These are phyloP conservation scores for Nemurella pictetii DNA, from an alignment of 2,888 invertebrate species.

Conservation along the genomic window DNA sequence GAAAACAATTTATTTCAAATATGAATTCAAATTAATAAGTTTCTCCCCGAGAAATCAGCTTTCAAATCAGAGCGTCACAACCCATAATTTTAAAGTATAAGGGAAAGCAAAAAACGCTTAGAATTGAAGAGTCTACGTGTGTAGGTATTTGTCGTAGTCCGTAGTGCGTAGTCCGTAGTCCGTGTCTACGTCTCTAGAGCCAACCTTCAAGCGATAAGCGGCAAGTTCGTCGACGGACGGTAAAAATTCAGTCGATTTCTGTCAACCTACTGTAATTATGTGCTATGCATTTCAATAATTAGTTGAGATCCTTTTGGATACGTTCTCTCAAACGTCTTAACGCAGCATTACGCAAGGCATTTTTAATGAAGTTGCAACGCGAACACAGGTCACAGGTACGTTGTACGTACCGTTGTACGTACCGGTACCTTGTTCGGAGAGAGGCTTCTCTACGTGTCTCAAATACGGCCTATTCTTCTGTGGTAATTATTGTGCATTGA, in stretches of 20 bases:
- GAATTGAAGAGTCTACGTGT: constrained; percentile 29
- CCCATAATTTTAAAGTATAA: background rate
- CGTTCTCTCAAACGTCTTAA: background rate
- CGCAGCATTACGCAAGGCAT: background rate
- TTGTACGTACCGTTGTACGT: too few species aligned
- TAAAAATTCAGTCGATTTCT: background rate
- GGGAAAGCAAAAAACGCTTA: constrained; percentile 41
- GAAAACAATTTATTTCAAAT: background rate
- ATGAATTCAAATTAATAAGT: background rate
- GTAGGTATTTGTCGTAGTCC: constrained; percentile 31
- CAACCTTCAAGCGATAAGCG: background rate
- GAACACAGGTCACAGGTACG: too few species aligned
- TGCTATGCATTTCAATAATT: background rate
- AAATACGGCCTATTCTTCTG: constrained; percentile 25
- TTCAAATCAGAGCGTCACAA: background rate
- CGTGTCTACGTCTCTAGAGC: background rate
- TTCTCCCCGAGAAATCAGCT: background rate
- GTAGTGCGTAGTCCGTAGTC: too few species aligned
- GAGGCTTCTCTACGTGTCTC: background rate
- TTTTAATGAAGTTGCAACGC: too few species aligned
- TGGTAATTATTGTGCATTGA: background rate
- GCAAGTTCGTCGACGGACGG: background rate
- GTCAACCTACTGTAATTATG: background rate
- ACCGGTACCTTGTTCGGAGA: background rate
- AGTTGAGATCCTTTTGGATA: background rate